A percentile compares a stretch with the other conserved stretches of the same genome.
Conservation (phyloP, 2,797 vertebrate species). For the Chromobotia macracanthus region DNA sequence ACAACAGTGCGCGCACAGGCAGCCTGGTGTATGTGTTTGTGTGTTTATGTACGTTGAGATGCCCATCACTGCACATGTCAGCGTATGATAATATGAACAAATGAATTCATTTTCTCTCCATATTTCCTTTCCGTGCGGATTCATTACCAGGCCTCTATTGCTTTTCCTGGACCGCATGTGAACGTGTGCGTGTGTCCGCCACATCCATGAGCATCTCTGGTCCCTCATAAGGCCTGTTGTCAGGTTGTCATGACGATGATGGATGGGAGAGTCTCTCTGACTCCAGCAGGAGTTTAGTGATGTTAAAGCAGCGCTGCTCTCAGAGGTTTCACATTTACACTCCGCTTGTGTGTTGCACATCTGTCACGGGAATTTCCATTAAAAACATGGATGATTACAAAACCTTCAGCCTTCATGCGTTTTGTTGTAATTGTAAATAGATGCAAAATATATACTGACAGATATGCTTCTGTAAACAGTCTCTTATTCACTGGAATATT, state of each 20-base stretch:
- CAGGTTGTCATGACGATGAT: slow-evolving; percentile 53
- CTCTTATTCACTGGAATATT: not conserved
- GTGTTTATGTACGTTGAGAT: slow-evolving; percentile 25
- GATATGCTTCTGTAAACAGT: not conserved
- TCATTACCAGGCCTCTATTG: slow-evolving; percentile 35
- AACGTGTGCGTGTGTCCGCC: not conserved
- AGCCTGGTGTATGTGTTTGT: not conserved
- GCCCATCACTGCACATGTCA: slow-evolving; percentile 40
- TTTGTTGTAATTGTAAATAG: not conserved
- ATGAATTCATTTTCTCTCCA: slow-evolving; percentile 41
- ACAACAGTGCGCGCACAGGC: not conserved
- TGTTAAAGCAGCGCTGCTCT: slow-evolving; percentile 11
- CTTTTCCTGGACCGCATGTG: slow-evolving; percentile 19
- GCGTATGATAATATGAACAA: slow-evolving; percentile 44
- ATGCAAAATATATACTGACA: not conserved
- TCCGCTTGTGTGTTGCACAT: slow-evolving; percentile 4
- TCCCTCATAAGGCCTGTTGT: slow-evolving; percentile 46
- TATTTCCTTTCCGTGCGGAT: slow-evolving; percentile 24
- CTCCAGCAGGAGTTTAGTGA: slow-evolving; percentile 36
- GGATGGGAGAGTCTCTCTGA: slow-evolving; percentile 53
- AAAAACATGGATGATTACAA: slow-evolving; percentile 2
- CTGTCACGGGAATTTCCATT: not conserved
- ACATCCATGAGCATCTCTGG: slow-evolving; percentile 40
- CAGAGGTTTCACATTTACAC: too few species aligned
- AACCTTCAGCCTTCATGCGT: not conserved